Evolutionary conservation across 2,113 vertebrate species (phyloP).

Genomic region (Scytalopus superciliaris): DNA sequence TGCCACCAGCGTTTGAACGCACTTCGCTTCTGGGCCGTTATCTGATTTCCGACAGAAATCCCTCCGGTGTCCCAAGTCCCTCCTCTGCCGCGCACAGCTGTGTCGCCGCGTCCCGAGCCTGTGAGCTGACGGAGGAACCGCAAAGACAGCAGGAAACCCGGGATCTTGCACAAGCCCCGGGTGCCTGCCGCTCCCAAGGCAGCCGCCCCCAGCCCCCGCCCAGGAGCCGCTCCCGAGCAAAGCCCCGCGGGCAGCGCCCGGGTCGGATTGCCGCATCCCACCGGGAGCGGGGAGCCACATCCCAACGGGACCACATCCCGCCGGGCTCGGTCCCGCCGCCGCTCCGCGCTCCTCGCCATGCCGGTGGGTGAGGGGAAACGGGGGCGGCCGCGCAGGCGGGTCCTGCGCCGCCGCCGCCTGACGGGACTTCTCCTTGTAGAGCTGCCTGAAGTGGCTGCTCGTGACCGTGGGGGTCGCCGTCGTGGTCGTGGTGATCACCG

Average conservation of each 20-base stretch:
- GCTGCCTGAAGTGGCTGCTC: no score
- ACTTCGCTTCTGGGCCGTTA: neutral
- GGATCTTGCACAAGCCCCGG: neutral
- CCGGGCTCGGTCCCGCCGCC: no score
- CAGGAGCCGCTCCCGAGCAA: neutral
- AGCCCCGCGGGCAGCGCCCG: neutral
- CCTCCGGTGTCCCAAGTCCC: neutral
- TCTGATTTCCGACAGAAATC: neutral
- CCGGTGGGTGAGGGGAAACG: no score
- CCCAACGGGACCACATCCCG: no score
- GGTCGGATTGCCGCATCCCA: no score
- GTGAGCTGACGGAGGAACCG: accelerated
- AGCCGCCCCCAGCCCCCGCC: neutral
- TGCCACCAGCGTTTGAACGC: neutral
- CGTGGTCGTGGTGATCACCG: no score
- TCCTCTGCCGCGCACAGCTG: accelerated
- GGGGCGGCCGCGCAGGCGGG: no score
- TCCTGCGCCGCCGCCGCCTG: no score
- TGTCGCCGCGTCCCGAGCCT: neutral
- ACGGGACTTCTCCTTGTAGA: no score
- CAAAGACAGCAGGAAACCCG: neutral
- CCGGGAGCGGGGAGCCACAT: no score
- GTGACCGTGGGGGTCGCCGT: no score
- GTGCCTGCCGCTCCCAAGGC: neutral
- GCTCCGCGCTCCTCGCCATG: no score